These are phyloP conservation scores for Cavia porcellus DNA, from an alignment of 2,113 vertebrate genomes.

Conservation along the genomic window DNA sequence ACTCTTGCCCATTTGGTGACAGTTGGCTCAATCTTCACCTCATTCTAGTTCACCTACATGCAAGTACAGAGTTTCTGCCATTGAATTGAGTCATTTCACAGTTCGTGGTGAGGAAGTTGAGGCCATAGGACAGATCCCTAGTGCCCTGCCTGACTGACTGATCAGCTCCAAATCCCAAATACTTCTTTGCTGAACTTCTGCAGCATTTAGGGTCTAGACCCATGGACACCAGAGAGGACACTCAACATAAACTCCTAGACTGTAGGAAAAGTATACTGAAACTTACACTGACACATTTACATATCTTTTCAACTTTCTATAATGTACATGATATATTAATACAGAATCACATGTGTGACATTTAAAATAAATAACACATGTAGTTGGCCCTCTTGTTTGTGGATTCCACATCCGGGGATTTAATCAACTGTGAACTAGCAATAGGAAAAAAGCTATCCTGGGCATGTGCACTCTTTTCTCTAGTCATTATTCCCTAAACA, in stretches of 20 bases:
- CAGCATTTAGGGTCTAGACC: neutral
- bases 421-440: neutral
- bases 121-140: neutral
- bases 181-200: neutral
- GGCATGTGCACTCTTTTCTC: neutral
- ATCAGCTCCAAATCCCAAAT: neutral
- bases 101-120: neutral
- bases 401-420: neutral
- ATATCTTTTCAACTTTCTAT: neutral
- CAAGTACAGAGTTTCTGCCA: neutral
- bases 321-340: neutral
- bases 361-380: conserved; percentile 47
- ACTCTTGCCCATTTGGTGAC: neutral
- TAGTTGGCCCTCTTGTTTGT: neutral
- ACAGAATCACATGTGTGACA: conserved; percentile 27
- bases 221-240: neutral
- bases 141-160: neutral
- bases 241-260: neutral
- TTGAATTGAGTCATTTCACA: neutral
- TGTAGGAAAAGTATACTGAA: neutral
- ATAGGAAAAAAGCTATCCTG: neutral
- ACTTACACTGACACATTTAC: neutral
- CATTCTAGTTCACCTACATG: neutral
- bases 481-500: neutral
- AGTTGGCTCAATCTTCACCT: neutral